Evolutionary conservation across 2,113 vertebrate species (phyloP).

Genomic region (Oryzias curvinotus): DNA sequence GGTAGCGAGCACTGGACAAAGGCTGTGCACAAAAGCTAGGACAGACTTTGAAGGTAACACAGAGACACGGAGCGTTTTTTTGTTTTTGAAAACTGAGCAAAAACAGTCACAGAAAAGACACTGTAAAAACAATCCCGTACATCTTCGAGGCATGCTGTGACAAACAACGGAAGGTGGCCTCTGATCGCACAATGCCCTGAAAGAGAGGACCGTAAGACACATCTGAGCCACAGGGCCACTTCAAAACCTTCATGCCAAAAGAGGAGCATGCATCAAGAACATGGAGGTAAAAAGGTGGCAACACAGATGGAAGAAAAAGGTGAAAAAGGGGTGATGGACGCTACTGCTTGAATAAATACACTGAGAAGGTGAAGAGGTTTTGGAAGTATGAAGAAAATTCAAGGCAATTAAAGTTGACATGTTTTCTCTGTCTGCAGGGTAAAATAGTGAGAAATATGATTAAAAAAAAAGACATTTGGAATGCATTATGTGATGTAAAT

Average conservation of each 20-base stretch:
- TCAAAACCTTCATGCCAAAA: slow-evolving; percentile 71
- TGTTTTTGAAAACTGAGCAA: slow-evolving; percentile 27
- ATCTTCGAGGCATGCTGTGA: slow-evolving; percentile 71
- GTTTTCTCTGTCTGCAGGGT: slow-evolving; percentile 26
- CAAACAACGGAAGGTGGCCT: slow-evolving; percentile 53
- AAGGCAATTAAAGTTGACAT: slow-evolving; percentile 5
- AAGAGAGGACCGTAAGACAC: slow-evolving; percentile 58
- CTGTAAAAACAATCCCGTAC: slow-evolving; percentile 49
- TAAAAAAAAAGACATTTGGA: slow-evolving; percentile 1
- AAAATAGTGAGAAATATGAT: slow-evolving; percentile 10
- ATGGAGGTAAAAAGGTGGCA: slow-evolving; percentile 48
- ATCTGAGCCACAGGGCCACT: slow-evolving; percentile 48
- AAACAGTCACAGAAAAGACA: slow-evolving; percentile 45
- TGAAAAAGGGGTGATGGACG: slow-evolving; percentile 18
- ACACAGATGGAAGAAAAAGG: slow-evolving; percentile 50
- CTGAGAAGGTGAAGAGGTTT: slow-evolving; percentile 1
- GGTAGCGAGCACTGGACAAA: slow-evolving; percentile 42
- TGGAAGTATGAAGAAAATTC: slow-evolving; percentile 2
- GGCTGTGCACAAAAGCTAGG: slow-evolving; percentile 49
- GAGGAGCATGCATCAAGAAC: slow-evolving; percentile 74
- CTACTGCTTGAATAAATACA: neutral
- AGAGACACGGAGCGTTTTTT: slow-evolving; percentile 26
- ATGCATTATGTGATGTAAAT: neutral
- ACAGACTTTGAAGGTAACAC: slow-evolving; percentile 25
- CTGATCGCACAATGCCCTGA: slow-evolving; percentile 53